Conservation (phyloP, 1,140 invertebrate genomes). For the Brachionus asplanchnoidis region DNA sequence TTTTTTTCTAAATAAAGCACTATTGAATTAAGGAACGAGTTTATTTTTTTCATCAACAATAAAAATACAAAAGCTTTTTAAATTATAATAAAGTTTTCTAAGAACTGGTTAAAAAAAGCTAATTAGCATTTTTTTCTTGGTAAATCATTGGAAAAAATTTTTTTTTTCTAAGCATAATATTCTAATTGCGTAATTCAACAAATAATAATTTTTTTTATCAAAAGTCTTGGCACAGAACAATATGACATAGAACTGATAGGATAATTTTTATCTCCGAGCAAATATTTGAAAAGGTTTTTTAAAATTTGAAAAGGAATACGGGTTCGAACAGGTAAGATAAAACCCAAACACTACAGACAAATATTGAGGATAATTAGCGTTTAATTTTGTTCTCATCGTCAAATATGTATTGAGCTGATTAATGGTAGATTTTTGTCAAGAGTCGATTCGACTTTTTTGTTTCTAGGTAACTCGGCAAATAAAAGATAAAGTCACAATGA, state of each 20-base stretch:
- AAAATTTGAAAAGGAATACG: not conserved
- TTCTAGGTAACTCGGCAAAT: not conserved
- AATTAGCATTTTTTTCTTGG: slow-evolving; percentile 1
- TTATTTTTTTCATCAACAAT: not conserved
- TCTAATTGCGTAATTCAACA: not conserved
- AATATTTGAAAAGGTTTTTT: not conserved
- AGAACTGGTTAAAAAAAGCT: not conserved
- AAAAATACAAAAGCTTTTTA: not conserved
- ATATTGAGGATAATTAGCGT: not conserved
- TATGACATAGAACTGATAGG: not conserved
- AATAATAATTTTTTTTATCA: not conserved
- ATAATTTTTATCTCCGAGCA: not conserved
- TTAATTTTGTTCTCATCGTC: not conserved
- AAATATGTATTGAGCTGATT: not conserved
- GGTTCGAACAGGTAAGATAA: not conserved
- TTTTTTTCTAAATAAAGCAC: not conserved
- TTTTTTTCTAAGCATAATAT: not conserved
- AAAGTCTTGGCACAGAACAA: not conserved
- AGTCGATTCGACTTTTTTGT: not conserved
- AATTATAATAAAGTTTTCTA: not conserved
- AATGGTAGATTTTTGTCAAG: not conserved
- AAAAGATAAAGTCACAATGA: not conserved
- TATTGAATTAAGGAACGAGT: slow-evolving; percentile 20
- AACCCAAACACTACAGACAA: not conserved
- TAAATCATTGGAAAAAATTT: not conserved